Base-by-base conservation (phyloP, 64 coral and sea anemone genomes). In the Actinia equina region DNA sequence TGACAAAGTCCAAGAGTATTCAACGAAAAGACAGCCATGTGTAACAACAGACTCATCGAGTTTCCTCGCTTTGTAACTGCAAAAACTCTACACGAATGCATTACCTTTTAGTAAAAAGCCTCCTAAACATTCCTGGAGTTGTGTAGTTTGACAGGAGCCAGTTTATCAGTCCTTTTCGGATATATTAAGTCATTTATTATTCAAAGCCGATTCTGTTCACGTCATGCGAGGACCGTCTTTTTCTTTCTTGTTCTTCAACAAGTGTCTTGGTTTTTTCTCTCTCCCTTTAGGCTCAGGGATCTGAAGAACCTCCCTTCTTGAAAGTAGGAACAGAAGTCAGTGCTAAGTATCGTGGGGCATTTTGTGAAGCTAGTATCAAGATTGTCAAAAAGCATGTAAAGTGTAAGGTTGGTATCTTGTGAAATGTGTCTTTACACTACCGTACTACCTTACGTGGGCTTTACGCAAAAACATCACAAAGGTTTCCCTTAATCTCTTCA, bases 311-410 rank as follows among this genome's bases (percentile, higher is more conserved):
- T 77, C 93, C 97, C 77, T 99, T 95, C 88, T 81, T 99, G 79
- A 87, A 84, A 14, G 97, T 95, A 85, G 97, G 97, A 67, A 99
- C 97, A 78, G 97, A 99, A 91, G 97, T 99, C 46, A 99, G 97
- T 99, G 97, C 97, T 57, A 99, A 99, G 77, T 99, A 99, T 86
- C 91, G 97, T 63, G 97, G 97, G 87, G 97, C 97, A 44, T 99
- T 99, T 43, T 99, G 97, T 86, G 97, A 99, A 95, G 97, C 97
- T 45, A 99, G 86, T 82, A 95, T 99, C 63, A 99, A 99, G 83
- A 92, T 88, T 77, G 93, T 99, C 18, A 99, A 99, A 82, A 99
- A 99, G 89, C 88, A 93, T 52, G 97, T 99, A 44, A 99, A 99
- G 84, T 99, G 97, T 88, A 99, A 99, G 93, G 97, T 99, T 43